Conservation (phyloP, 2,797 vertebrate species). For the Sebastes hubbsi region DNA sequence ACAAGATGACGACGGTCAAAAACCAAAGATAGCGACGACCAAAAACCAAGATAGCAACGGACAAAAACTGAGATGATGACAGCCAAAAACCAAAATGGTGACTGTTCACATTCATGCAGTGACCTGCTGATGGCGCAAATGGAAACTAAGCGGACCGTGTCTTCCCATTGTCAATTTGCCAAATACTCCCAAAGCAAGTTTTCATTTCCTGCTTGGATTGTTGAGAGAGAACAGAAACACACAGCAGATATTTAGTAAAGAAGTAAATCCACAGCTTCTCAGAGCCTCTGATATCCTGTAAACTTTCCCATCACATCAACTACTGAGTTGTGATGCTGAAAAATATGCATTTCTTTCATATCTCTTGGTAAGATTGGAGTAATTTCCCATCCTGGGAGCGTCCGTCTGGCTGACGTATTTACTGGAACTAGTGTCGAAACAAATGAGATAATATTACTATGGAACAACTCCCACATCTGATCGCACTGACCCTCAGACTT, state of each 20-base stretch:
- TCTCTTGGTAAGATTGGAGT: background rate
- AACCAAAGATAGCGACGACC: no score
- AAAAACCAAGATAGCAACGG: no score
- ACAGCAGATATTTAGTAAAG: background rate
- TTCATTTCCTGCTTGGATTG: background rate
- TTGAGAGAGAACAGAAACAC: background rate
- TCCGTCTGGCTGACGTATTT: background rate
- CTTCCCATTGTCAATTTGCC: background rate
- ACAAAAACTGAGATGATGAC: no score
- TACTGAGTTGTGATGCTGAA: background rate
- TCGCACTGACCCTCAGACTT: background rate
- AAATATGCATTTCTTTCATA: background rate
- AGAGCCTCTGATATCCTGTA: background rate
- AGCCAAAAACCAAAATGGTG: no score
- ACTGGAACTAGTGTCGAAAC: background rate
- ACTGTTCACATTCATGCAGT: no score
- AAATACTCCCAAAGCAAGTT: background rate
- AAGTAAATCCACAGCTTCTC: background rate
- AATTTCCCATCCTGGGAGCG: background rate
- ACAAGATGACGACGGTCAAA: no score
- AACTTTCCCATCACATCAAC: background rate
- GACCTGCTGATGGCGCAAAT: background rate
- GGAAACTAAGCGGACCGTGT: background rate
- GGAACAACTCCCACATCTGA: background rate
- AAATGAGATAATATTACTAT: slow-evolving; percentile 7